Conservation (phyloP, 2,888 invertebrate species). For the Parnassius orleans region DNA sequence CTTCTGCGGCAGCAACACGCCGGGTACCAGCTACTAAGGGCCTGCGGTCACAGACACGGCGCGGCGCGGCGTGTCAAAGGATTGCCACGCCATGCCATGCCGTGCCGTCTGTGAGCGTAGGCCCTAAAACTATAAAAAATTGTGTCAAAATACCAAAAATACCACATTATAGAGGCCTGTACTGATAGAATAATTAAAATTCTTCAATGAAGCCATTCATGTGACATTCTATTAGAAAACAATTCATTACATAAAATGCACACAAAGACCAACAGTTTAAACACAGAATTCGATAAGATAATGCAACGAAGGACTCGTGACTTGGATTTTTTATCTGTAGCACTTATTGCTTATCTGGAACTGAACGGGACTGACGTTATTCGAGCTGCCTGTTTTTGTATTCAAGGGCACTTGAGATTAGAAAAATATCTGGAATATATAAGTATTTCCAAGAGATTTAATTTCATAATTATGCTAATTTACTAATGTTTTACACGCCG, state of each 20-base stretch:
- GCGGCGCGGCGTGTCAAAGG: no score
- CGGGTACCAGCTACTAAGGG: no score
- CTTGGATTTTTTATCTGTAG: constrained; percentile 2
- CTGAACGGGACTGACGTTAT: constrained; percentile 1
- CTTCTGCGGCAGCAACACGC: no score
- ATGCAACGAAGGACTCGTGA: constrained; percentile 2
- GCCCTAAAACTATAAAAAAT: no score
- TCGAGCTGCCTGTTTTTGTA: not conserved
- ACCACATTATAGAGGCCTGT: not conserved
- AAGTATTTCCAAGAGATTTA: not conserved
- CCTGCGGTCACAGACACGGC: no score
- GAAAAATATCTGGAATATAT: not conserved
- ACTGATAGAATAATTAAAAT: not conserved
- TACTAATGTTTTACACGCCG: no score
- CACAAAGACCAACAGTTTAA: not conserved
- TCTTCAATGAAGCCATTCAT: not conserved
- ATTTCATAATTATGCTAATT: no score
- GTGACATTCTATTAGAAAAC: not conserved
- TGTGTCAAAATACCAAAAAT: no score
- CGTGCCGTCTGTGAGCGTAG: no score
- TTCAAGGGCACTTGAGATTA: not conserved
- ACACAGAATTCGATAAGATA: constrained; percentile 6
- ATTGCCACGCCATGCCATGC: no score
- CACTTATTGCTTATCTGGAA: constrained; percentile 10
- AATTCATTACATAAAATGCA: not conserved